Evolutionary conservation across 2,113 vertebrate genomes (phyloP).

Genomic region (Atractosteus spatula): DNA sequence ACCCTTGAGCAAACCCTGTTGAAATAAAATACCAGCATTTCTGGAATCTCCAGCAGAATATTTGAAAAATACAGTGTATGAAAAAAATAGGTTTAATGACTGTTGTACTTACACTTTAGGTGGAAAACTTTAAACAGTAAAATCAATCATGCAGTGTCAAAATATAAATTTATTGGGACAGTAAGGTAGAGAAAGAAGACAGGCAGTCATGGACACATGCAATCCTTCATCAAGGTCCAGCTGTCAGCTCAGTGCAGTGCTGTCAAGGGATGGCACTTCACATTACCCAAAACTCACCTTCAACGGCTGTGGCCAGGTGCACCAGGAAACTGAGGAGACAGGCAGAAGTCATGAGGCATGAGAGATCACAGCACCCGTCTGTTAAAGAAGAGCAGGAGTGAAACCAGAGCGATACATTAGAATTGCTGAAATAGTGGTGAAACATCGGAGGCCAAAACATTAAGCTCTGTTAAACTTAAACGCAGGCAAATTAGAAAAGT

Average conservation of each 20-base stretch:
- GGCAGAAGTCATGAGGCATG: not conserved
- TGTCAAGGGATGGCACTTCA: not conserved
- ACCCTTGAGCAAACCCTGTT: too few species aligned
- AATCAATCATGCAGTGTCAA: not conserved
- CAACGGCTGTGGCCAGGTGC: not conserved
- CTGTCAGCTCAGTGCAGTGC: not conserved
- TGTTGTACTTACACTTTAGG: too few species aligned
- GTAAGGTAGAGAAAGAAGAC: not conserved
- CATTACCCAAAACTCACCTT: not conserved
- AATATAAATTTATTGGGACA: not conserved
- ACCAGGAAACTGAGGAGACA: not conserved
- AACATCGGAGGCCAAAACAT: too few species aligned
- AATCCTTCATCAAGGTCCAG: conserved; percentile 18
- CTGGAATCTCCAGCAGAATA: too few species aligned
- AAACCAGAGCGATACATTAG: not conserved
- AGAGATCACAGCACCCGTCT: not conserved
- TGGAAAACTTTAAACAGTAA: not conserved
- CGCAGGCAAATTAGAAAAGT: too few species aligned
- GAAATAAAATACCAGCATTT: too few species aligned
- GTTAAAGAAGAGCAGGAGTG: not conserved
- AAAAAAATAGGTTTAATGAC: too few species aligned
- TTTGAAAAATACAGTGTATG: too few species aligned
- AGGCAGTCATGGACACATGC: not conserved
- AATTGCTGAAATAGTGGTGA: not conserved
- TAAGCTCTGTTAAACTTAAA: too few species aligned